Base-by-base conservation (phyloP, 1,140 invertebrate genomes). In the Paracyclopina nana region DNA sequence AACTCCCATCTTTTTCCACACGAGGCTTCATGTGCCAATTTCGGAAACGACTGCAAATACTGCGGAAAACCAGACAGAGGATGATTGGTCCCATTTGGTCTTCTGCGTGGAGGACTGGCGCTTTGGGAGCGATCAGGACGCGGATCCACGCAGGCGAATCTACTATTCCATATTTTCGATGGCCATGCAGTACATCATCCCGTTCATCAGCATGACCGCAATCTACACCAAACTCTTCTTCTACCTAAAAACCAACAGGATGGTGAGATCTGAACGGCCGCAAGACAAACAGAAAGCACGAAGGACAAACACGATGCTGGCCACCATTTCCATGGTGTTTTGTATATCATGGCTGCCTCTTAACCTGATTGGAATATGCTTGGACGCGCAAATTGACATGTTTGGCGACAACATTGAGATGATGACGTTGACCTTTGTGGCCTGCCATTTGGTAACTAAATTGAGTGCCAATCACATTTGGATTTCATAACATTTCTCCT, bases 261-360 rank as follows among this genome's bases (percentile, higher is more conserved):
- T 38, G 34, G 34, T 38, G n/a, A n/a, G 34, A 8, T 16, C 14
- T 5, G 34, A 38, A 20, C 14, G 9, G 8, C 20, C 34, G 14
- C n/a, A 20, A 5, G 34, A 38, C 20, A n/a, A 20, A 2, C n/a
- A 38, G 20, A 2, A 8, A 38, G 34, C 34, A n/a, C 34, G 34
- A 38, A n/a, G 34, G 9, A 38, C 34, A 38, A 38, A 38, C 34
- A 38, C 34, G 3, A 38, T 38, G 34, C 34, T 38, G n/a, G 14
- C 20, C 8, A 38, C n/a, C 14, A 38, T 38, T 38, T 38, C 34
- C 34, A 38, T 38, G 34, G 34, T 38, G 14, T 38, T 38, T 20
- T 38, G 34, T 20, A 38, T 38, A 16, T 38, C n/a, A 5, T 38
- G 34, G 34, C 34, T 38, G 14, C 34, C 34, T 38, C 34, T 38